Evolutionary conservation across 64 coral and sea anemone genomes (phyloP), one percentile per base, ranked within the genome.

Genomic region (Astreopora myriophthalma): DNA sequence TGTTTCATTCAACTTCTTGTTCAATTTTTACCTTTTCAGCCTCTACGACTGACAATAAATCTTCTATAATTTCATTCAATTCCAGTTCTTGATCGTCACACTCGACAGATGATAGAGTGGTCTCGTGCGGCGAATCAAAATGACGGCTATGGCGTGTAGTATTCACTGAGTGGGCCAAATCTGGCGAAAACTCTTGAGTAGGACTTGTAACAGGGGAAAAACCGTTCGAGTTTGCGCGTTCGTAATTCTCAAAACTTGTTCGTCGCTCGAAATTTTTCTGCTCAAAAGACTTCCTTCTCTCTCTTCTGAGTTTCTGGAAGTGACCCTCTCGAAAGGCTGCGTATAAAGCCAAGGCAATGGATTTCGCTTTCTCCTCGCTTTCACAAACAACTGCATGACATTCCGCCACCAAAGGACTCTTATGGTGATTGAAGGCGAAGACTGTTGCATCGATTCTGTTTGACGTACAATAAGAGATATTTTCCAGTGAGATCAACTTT

Each of bases 361-460:
- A 26, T 22, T 94, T 96, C 48, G 87, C 95, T 51, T 90, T 96
- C 16, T 96, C 91, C 62, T 94, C 95, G 37, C 23, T 92, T 22
- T 90, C 90, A 66, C 95, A 96, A 6, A 69, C 61, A 6, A 96
- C 87, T 11, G 95, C 95, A 55, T 96, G 95, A 13, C 95, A 96
- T 65, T 96, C 95, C 5, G 94, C 91, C 40, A 92, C 65, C 17
- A 85, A 67, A 2, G 95, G 87, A 12, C 83, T 61, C 80, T 86
- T 90, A 49, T 96, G 95, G 32, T 96, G 95, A 77, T 96, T 96
- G 68, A 96, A 96, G 8, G 95, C 95, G 64, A 96, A 96, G 70
- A 96, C 87, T 38, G 89, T 87, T 8, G 87, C 23, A 14, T 94
- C 84, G 17, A 80, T 48, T 33, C 92, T 92, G 62, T 93, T 96